These are phyloP conservation scores for Drosophila ustulata DNA, from an alignment of 2,888 invertebrate species.

Conservation along the genomic window DNA sequence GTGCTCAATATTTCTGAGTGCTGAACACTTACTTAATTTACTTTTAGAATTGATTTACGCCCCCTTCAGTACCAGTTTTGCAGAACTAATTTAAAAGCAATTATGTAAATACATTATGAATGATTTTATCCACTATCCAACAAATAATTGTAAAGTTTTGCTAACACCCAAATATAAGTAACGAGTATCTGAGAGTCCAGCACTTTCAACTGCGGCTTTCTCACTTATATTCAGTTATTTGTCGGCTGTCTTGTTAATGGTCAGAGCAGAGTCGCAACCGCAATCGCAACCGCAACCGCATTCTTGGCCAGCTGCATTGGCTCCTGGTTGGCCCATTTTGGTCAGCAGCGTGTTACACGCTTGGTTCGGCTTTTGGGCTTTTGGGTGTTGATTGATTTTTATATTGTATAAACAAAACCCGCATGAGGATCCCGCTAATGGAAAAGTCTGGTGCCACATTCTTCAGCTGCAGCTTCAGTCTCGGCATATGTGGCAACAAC, in stretches of 20 bases:
- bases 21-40: too few relatives aligned
- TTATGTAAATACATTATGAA: too few relatives aligned
- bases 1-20: too few relatives aligned
- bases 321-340: slow-evolving; percentile 44
- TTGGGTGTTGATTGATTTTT: slow-evolving; percentile 81
- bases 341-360: slow-evolving; percentile 30
- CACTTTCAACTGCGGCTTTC: neutral
- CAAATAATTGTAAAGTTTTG: too few relatives aligned
- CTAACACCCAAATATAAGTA: too few relatives aligned
- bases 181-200: neutral
- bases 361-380: slow-evolving; percentile 63
- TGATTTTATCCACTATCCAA: too few relatives aligned
- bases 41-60: too few relatives aligned
- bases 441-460: slow-evolving; percentile 78
- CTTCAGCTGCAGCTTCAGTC: slow-evolving; percentile 42
- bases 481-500: slow-evolving; percentile 33
- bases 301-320: slow-evolving; percentile 51
- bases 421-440: slow-evolving; percentile 59
- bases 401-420: slow-evolving; percentile 73
- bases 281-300: slow-evolving; percentile 27
- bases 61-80: too few relatives aligned
- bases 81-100: too few relatives aligned
- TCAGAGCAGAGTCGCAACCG: slow-evolving; percentile 1
- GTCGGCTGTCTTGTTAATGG: slow-evolving; percentile 51
- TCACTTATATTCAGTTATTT: neutral